phyloP scores from a whole-genome alignment of 2,797 vertebrate genomes.

The Graptemys geographica region DNA sequence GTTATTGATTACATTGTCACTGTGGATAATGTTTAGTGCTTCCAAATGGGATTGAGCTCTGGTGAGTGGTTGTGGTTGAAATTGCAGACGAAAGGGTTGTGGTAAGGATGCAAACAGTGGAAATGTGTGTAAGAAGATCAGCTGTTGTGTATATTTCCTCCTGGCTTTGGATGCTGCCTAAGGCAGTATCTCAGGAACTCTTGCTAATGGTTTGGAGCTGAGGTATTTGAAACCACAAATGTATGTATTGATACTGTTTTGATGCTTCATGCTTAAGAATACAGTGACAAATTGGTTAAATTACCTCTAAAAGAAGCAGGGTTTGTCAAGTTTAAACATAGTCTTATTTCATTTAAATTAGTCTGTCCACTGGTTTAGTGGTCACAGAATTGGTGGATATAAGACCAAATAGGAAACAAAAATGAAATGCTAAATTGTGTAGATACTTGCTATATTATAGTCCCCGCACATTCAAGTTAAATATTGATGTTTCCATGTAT shows the following conservation, averaged over 20 bases:
- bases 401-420: background rate
- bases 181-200: background rate
- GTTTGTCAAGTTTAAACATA: background rate
- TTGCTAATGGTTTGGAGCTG: conserved; percentile 30
- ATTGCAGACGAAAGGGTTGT: conserved; percentile 76
- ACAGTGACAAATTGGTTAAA: background rate
- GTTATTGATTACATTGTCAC: conserved; percentile 84
- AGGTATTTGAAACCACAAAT: background rate
- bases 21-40: conserved; percentile 78
- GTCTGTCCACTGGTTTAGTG: background rate
- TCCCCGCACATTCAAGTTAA: background rate
- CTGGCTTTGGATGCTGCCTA: conserved; percentile 20
- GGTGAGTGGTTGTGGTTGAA: conserved; percentile 83
- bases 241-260: background rate
- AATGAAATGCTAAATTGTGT: background rate
- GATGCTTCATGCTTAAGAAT: background rate
- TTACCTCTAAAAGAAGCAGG: background rate
- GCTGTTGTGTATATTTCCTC: conserved; percentile 64
- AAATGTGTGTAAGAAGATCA: conserved; percentile 81
- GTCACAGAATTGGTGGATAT: background rate
- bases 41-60: conserved; percentile 69
- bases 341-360: background rate
- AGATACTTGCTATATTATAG: background rate
- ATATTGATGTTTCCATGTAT: background rate
- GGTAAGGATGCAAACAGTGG: conserved; percentile 80